Conservation (phyloP, 2,888 invertebrate genomes). For the Lymantria monacha region DNA sequence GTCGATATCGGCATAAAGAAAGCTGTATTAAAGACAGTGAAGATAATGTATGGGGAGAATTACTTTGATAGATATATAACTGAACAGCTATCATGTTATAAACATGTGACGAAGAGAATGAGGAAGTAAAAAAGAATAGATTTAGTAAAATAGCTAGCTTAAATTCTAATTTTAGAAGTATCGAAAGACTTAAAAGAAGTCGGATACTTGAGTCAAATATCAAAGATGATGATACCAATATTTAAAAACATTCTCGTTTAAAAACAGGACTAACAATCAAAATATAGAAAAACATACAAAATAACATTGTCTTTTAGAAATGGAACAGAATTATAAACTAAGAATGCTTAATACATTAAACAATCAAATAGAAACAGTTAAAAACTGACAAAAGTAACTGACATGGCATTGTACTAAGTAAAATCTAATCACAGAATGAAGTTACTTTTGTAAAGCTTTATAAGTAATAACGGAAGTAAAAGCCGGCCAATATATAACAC, state of each 20-base stretch:
- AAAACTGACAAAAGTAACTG: not conserved
- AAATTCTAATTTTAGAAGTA: no score
- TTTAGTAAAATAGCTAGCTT: no score
- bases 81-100: no score
- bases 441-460: not conserved
- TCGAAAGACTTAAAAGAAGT: no score
- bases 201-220: not conserved
- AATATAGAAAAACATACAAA: constrained; percentile 8
- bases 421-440: constrained; percentile 4
- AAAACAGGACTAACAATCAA: constrained; percentile 3
- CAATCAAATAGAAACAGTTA: not conserved
- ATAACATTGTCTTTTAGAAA: constrained; percentile 31
- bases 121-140: no score
- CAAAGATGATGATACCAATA: not conserved
- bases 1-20: no score
- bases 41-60: no score
- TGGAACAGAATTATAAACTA: constrained; percentile 11
- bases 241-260: not conserved
- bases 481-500: no score
- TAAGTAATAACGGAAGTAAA: no score
- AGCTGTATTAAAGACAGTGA: no score
- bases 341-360: not conserved
- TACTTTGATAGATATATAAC: no score
- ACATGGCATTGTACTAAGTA: constrained; percentile 5
- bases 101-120: no score